These are phyloP conservation scores for Campopleginae sp. DNA, from an alignment of 2,888 invertebrate species.

Conservation along the genomic window DNA sequence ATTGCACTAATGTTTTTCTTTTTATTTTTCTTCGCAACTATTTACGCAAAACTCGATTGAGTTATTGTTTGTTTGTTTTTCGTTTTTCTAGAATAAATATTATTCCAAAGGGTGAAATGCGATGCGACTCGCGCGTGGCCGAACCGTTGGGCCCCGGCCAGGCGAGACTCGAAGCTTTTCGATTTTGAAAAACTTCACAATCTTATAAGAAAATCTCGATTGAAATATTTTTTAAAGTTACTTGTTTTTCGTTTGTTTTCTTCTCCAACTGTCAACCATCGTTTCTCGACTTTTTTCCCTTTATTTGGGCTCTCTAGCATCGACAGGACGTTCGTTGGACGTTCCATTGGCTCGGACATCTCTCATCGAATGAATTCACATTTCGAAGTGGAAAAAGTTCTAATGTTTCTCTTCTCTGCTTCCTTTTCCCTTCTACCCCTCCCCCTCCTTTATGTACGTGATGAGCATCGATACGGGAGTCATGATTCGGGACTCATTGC, in stretches of 20 bases:
- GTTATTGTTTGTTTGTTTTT: constrained; percentile 15
- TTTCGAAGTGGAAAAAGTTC: constrained; percentile 50
- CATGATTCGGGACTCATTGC: constrained; percentile 48
- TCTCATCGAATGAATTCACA: constrained; percentile 59
- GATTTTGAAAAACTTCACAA: constrained; percentile 23
- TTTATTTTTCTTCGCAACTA: constrained; percentile 49
- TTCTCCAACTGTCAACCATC: constrained; percentile 9
- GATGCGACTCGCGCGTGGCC: constrained; percentile 46
- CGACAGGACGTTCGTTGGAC: constrained; percentile 66
- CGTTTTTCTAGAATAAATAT: constrained; percentile 48
- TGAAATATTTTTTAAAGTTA: constrained; percentile 28
- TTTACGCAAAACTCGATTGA: constrained; percentile 61
- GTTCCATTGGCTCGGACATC: constrained; percentile 70
- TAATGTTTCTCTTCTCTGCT: constrained; percentile 61
- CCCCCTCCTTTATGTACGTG: constrained; percentile 44
- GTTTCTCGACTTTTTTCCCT: constrained; percentile 43
- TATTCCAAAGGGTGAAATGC: constrained; percentile 56
- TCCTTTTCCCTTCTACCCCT: constrained; percentile 36
- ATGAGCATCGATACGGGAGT: constrained; percentile 47
- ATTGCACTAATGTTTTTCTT: constrained; percentile 59
- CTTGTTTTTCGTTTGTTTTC: constrained; percentile 11
- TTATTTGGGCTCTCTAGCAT: constrained; percentile 58
- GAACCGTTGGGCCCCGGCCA: not conserved
- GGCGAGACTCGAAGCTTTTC: constrained; percentile 16
- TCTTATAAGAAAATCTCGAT: constrained; percentile 43